Percentiles rank a stretch among this genome's conserved stretches.
Evolutionary conservation across 2,113 vertebrate species (phyloP).

Genomic region (Tachuris rubrigastra): DNA sequence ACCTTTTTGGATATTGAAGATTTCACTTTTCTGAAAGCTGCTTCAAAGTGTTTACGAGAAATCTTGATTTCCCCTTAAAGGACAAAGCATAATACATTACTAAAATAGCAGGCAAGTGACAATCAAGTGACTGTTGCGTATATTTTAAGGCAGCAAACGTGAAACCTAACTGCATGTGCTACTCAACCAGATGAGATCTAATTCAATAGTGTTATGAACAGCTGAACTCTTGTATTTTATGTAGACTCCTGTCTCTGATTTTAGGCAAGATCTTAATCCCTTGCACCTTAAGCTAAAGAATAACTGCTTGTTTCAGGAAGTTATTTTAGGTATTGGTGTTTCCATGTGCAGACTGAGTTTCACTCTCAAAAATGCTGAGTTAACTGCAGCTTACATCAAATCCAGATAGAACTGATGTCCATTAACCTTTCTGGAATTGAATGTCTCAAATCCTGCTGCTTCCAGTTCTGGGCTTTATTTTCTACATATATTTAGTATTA

Average conservation of each 20-base stretch:
- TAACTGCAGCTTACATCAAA: neutral
- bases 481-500: neutral
- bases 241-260: neutral
- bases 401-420: neutral
- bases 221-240: neutral
- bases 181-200: neutral
- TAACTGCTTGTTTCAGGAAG: neutral
- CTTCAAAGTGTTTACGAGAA: conserved; percentile 85
- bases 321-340: neutral
- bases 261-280: neutral
- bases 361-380: neutral
- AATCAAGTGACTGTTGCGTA: neutral
- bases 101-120: neutral
- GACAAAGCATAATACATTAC: neutral
- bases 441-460: neutral
- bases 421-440: neutral
- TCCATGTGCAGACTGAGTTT: neutral
- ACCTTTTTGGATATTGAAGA: conserved; percentile 91
- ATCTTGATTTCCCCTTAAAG: conserved; percentile 78
- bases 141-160: neutral
- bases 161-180: neutral
- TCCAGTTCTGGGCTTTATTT: neutral
- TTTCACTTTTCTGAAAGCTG: conserved; percentile 88
- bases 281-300: neutral
- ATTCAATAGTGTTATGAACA: neutral